A percentile compares a stretch with the other conserved stretches of the same genome.
phyloP scores from a whole-genome alignment of 2,888 invertebrate genomes.

The Athrips mouffetella region DNA sequence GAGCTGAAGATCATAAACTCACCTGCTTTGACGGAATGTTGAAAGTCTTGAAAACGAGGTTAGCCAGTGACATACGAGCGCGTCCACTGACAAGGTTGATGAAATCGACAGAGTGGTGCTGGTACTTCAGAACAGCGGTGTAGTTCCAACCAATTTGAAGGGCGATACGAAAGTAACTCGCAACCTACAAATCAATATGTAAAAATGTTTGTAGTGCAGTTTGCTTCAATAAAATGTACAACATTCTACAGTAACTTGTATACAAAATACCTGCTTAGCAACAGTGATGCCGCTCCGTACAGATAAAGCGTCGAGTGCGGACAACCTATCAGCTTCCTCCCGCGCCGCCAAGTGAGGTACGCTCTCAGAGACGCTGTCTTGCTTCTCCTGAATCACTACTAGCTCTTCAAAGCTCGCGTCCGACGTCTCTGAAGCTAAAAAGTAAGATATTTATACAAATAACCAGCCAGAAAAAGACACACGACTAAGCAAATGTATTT shows the following conservation, averaged over 20 bases:
- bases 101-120: constrained; percentile 63
- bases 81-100: constrained; percentile 69
- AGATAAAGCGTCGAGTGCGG: constrained; percentile 64
- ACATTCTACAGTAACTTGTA: not conserved
- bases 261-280: constrained; percentile 53
- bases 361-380: constrained; percentile 49
- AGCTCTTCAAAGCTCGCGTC: constrained; percentile 71
- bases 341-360: constrained; percentile 56
- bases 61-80: constrained; percentile 66
- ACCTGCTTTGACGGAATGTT: constrained; percentile 69
- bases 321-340: constrained; percentile 64
- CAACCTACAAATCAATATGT: constrained; percentile 38
- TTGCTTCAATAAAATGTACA: not conserved
- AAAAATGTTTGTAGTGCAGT: not conserved
- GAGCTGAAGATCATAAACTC: constrained; percentile 11
- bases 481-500: no score
- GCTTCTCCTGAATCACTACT: constrained; percentile 66
- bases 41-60: constrained; percentile 68
- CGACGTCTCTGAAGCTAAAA: constrained; percentile 60
- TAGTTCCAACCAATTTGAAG: constrained; percentile 72
- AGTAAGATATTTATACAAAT: not conserved
- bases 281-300: constrained; percentile 56
- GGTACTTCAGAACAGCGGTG: constrained; percentile 63
- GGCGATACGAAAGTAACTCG: constrained; percentile 66
- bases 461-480: not conserved